These are phyloP conservation scores for Malurus elegans DNA, from an alignment of 2,113 vertebrate genomes.

Conservation along the genomic window DNA sequence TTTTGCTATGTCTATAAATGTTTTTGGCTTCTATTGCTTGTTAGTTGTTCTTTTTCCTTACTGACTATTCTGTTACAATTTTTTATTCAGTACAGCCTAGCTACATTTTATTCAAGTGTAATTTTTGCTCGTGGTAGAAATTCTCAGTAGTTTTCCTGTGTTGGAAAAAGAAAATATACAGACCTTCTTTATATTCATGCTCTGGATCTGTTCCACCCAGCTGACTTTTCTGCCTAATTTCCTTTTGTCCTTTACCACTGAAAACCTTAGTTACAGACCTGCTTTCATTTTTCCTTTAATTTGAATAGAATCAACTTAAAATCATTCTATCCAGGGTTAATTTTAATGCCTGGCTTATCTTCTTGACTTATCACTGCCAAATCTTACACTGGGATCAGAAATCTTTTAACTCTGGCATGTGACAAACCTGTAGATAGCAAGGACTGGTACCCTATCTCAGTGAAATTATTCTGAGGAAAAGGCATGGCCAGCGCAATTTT, in stretches of 20 bases:
- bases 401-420: not conserved
- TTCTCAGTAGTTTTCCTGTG: not conserved
- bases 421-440: not conserved
- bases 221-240: conserved; percentile 9
- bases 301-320: not conserved
- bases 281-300: not conserved
- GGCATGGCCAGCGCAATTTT: not conserved
- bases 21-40: not conserved
- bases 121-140: not conserved
- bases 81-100: not conserved
- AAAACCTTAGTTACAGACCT: not conserved
- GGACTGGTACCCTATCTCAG: not conserved
- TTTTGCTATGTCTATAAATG: not conserved
- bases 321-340: not conserved
- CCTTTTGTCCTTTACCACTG: not conserved
- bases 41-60: not conserved
- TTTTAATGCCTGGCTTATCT: not conserved
- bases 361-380: not conserved
- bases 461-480: not conserved
- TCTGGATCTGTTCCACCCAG: not conserved
- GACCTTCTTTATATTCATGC: not conserved
- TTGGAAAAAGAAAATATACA: not conserved
- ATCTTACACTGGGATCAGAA: not conserved
- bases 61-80: not conserved
- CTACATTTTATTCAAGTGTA: not conserved